Evolutionary conservation across 2,797 vertebrate species (phyloP), one percentile per base, ranked within the genome.

Genomic region (Pterois miles): DNA sequence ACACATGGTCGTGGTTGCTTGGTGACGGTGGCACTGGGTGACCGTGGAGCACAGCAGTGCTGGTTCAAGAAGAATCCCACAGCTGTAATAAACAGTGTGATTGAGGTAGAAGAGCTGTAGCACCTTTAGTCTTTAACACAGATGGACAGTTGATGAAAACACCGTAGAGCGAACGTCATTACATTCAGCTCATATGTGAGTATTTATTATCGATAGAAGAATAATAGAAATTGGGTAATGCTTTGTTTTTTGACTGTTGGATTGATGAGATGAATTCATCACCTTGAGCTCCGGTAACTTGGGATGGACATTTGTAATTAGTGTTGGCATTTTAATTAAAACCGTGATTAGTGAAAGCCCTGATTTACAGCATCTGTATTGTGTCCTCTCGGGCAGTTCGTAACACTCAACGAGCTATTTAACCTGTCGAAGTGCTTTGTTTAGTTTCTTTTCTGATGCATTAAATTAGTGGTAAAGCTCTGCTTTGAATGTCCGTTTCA

Each of bases 1-100:
- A 0, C 36, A 58, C 40, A 29, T n/a, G 5, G n/a, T 23, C 5
- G 25, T 53, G 63, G 86, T 90, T 90, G 86, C 84, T 50, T 60
- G 54, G 84, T 66, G 52, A 89, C 83, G n/a, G 62, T 56, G 50
- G 57, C 74, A 23, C 25, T 34, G 5, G 20, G 58, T 74, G 62
- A 36, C 12, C 16, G 48, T 16, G 27, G n/a, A 2, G 4, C 62
- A 50, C 27, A 33, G 34, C 52, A 10, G n/a, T 33, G 60, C 53
- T 59, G 60, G 23, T 69, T n/a, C 69, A 7, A 67, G 27, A 77
- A 78, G 27, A 82, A 38, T 65, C 16, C 11, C 2, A 6, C 31
- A 52, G 59, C 48, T 46, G 20, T 46, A 46, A 67, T 33, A 69
- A 72, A 73, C 36, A 25, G 38, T 29, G 33, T 12, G 14, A 56